Evolutionary conservation across 2,888 invertebrate species (phyloP), one percentile per base, ranked within the genome.

Genomic region (Drosophila hamatofila): DNA sequence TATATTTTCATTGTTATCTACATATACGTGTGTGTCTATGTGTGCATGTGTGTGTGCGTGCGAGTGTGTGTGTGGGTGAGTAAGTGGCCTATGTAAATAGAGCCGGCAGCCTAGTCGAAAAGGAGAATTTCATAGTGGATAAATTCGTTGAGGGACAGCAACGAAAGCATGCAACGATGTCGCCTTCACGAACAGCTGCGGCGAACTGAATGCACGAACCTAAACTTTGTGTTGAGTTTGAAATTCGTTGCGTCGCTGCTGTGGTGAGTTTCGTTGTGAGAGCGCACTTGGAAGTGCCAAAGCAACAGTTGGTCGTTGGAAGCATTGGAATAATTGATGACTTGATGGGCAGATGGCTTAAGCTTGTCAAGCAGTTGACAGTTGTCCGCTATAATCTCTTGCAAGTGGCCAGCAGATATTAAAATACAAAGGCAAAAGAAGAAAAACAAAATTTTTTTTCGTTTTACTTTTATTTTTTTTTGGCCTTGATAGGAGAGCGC

Each of bases 1-100:
- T 87, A 80, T 83, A 88, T 78, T 80, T 86, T 84, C 80, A 87
- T 84, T 84, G 84, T 75, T 87, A 78, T 77, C 59, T 74, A 48
- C 55, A 57, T 65, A 57, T 48, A 41, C 25, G 56, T 30, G 54
- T 60, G 41, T 59, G 54, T 57, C 37, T 48, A 54, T 37, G 48
- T 58, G 52, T 66, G 51, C n/a, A n/a, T n/a, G 54, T 57, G 41
- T 48, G 56, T 37, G 48, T 58, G 52, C 63, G 51, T n/a, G 55
- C 37, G 42, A 18, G 57, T 16, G 49, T 27, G 42, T 12, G 30
- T 3, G 18, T 35, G 52, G 8, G 16, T 56, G 52, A 39, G 49
- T 35, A 23, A 55, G 51, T 56, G 59, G 35, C 39, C 56, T 54
- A 72, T 76, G 72, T 46, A 76, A 78, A 75, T 75, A 44, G 70